A percentile compares a stretch with the other conserved stretches of the same genome.
Conservation (phyloP, 2,888 invertebrate genomes). For the Horisme vitalbata region DNA sequence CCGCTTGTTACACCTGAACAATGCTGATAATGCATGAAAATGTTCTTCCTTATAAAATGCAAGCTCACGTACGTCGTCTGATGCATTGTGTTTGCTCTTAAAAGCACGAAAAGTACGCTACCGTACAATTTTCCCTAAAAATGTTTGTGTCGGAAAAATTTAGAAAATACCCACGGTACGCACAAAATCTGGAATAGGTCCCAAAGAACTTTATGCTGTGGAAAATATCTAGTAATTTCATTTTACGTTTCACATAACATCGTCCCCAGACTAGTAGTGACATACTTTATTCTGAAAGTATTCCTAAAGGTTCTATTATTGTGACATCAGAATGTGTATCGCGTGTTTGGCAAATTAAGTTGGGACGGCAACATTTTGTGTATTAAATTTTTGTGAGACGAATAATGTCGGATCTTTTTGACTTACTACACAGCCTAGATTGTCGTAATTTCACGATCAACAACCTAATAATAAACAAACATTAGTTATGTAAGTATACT, state of each 20-base stretch:
- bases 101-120: conserved; percentile 2
- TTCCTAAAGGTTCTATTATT: conserved; percentile 26
- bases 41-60: not conserved
- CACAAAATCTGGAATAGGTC: conserved; percentile 40
- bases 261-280: conserved; percentile 35
- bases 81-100: not conserved
- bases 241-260: conserved; percentile 48
- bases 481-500: no score
- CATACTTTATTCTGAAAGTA: conserved; percentile 43
- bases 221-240: conserved; percentile 50
- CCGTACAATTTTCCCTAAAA: conserved; percentile 6
- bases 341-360: conserved; percentile 20
- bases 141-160: conserved; percentile 21
- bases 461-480: no score
- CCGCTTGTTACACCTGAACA: not conserved
- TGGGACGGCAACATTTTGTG: conserved; percentile 1
- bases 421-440: not conserved
- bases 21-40: not conserved
- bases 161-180: conserved; percentile 35
- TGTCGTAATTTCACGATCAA: not conserved
- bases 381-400: not conserved
- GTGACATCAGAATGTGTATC: conserved; percentile 37
- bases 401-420: not conserved
- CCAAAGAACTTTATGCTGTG: conserved; percentile 43
- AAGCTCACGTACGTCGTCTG: not conserved